Conservation (phyloP, 64 coral and sea anemone species). For the Porites lutea region DNA sequence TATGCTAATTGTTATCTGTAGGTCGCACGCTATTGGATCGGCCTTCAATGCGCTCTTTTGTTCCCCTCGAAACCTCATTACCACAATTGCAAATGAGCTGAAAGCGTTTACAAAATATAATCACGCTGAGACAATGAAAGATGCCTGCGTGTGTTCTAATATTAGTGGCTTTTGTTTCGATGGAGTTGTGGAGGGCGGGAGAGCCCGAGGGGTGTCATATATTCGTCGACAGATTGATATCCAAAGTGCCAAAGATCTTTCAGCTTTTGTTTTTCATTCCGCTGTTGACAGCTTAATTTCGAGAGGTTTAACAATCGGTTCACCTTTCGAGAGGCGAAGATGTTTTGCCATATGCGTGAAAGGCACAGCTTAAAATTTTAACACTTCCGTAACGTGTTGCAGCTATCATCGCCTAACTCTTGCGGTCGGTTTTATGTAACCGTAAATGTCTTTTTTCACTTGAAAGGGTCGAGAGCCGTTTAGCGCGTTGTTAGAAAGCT, state of each 20-base stretch:
- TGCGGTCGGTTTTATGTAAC: slow-evolving; percentile 41
- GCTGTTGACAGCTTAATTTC: slow-evolving; percentile 65
- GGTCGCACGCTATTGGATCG: slow-evolving; percentile 78
- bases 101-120: slow-evolving; percentile 94
- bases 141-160: slow-evolving; percentile 77
- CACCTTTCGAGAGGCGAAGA: slow-evolving; percentile 58
- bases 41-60: slow-evolving; percentile 88
- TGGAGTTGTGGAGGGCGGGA: slow-evolving; percentile 62
- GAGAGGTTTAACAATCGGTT: slow-evolving; percentile 21
- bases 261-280: slow-evolving; percentile 56
- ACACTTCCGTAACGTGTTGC: slow-evolving; percentile 52
- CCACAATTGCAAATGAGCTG: slow-evolving; percentile 98
- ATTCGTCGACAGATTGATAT: slow-evolving; percentile 62
- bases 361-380: slow-evolving; percentile 37
- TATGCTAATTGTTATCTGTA: slow-evolving; percentile 90
- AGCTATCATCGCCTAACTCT: slow-evolving; percentile 24
- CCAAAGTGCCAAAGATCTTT: slow-evolving; percentile 55
- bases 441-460: slow-evolving; percentile 36
- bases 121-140: slow-evolving; percentile 87
- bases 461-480: slow-evolving; percentile 14
- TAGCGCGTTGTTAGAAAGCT: slow-evolving; percentile 43
- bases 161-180: slow-evolving; percentile 86
- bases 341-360: slow-evolving; percentile 11
- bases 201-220: slow-evolving; percentile 74
- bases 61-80: slow-evolving; percentile 96